These are phyloP conservation scores for Oenanthe oenanthe DNA, from an alignment of 2,113 vertebrate species.

Conservation along the genomic window DNA sequence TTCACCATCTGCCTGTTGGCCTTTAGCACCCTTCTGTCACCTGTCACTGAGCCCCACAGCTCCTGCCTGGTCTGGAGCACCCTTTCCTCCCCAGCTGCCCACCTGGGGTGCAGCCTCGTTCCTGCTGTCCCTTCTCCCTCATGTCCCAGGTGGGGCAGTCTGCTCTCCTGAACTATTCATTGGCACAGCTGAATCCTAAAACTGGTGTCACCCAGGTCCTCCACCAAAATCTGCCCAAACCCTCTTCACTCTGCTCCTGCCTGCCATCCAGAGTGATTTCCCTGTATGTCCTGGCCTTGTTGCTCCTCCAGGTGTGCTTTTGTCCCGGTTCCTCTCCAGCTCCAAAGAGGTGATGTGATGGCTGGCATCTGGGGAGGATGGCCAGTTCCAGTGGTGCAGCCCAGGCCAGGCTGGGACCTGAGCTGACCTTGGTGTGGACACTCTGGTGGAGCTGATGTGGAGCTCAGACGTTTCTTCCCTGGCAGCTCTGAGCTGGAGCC, in stretches of 20 bases:
- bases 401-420: neutral
- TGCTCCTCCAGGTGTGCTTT: neutral
- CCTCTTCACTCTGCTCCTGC: neutral
- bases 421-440: accelerated
- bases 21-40: constrained; percentile 46
- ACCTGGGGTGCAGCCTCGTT: neutral
- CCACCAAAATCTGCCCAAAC: neutral
- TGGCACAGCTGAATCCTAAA: neutral
- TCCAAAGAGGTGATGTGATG: neutral
- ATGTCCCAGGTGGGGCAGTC: accelerated
- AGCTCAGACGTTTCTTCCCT: neutral
- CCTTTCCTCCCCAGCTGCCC: neutral
- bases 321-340: neutral
- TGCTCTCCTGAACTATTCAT: neutral
- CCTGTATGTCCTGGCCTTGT: accelerated
- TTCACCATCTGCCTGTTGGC: constrained; percentile 60
- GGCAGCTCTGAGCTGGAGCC: neutral
- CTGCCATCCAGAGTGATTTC: accelerated
- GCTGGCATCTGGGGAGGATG: accelerated
- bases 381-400: neutral
- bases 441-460: neutral
- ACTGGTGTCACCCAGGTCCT: neutral
- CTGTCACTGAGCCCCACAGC: neutral
- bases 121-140: neutral
- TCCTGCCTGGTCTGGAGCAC: neutral